phyloP scores from a whole-genome alignment of 2,888 invertebrate species.

The Nomada ferruginata region DNA sequence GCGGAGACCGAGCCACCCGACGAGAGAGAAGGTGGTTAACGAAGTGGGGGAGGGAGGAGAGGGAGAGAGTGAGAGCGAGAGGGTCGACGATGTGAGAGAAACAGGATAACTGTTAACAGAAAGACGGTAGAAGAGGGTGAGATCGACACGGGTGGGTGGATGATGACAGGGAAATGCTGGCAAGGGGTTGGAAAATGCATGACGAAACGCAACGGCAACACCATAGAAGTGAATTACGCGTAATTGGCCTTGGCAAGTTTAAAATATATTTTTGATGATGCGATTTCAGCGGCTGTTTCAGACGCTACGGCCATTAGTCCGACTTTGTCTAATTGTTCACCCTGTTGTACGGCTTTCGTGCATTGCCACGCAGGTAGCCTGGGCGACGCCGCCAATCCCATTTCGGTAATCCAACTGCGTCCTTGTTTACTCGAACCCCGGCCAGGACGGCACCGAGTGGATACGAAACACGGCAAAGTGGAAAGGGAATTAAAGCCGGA shows the following conservation, averaged over 20 bases:
- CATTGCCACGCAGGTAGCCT: constrained; percentile 51
- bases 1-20: constrained; percentile 40
- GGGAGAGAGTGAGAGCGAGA: constrained; percentile 15
- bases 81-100: constrained; percentile 20
- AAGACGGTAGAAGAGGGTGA: constrained; percentile 10
- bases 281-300: constrained; percentile 69
- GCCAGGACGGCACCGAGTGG: constrained; percentile 30
- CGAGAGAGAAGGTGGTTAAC: constrained; percentile 40
- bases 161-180: neutral
- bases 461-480: constrained; percentile 36
- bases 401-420: constrained; percentile 74
- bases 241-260: constrained; percentile 78
- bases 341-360: constrained; percentile 51
- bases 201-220: constrained; percentile 61
- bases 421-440: constrained; percentile 60
- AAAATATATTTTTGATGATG: constrained; percentile 76
- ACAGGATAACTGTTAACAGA: constrained; percentile 21
- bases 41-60: constrained; percentile 17
- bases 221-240: constrained; percentile 73
- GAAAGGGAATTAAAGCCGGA: constrained; percentile 51
- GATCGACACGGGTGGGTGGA: neutral
- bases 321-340: constrained; percentile 72
- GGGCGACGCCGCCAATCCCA: constrained; percentile 73
- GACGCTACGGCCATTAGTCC: constrained; percentile 71
- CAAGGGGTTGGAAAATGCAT: constrained; percentile 25